Percentiles rank a stretch among this genome's conserved stretches.
phyloP scores from a whole-genome alignment of 1,140 invertebrate genomes.

The Bicyclus anynana region DNA sequence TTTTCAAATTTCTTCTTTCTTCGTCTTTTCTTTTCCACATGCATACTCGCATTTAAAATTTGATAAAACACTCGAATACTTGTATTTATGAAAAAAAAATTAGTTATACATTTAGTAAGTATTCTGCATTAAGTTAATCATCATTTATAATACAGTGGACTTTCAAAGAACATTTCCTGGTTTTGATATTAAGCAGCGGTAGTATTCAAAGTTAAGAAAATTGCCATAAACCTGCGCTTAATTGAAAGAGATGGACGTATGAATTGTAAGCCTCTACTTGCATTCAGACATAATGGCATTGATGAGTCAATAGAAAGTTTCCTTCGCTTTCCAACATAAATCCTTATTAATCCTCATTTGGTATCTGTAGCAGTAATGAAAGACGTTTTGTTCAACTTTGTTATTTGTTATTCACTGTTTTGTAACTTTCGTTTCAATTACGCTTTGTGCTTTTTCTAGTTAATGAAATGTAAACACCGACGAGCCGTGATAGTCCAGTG shows the following conservation, averaged over 20 bases:
- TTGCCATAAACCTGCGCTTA: conserved; percentile 19
- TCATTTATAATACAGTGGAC: neutral
- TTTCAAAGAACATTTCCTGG: neutral
- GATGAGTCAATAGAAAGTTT: conserved; percentile 33
- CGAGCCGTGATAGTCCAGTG: too few species aligned
- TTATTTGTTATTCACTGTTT: neutral
- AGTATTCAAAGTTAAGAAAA: conserved; percentile 2
- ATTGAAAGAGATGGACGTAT: conserved; percentile 41
- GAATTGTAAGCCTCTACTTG: conserved; percentile 37
- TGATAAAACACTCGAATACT: too few species aligned
- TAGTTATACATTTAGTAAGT: too few species aligned
- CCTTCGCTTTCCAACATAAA: conserved; percentile 42
- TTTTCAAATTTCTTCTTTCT: too few species aligned
- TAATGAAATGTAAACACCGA: too few species aligned
- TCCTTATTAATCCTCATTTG: conserved; percentile 62
- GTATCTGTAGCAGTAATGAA: conserved; percentile 50
- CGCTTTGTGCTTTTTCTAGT: neutral
- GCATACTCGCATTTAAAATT: too few species aligned
- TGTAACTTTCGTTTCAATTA: neutral
- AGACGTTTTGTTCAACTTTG: conserved; percentile 19
- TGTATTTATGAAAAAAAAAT: too few species aligned
- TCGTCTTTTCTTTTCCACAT: too few species aligned
- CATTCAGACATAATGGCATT: conserved; percentile 28
- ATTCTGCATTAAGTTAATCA: too few species aligned
- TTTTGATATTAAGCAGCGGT: neutral